Conservation (phyloP, 2,113 vertebrate genomes). For the Solenodon paradoxus region DNA sequence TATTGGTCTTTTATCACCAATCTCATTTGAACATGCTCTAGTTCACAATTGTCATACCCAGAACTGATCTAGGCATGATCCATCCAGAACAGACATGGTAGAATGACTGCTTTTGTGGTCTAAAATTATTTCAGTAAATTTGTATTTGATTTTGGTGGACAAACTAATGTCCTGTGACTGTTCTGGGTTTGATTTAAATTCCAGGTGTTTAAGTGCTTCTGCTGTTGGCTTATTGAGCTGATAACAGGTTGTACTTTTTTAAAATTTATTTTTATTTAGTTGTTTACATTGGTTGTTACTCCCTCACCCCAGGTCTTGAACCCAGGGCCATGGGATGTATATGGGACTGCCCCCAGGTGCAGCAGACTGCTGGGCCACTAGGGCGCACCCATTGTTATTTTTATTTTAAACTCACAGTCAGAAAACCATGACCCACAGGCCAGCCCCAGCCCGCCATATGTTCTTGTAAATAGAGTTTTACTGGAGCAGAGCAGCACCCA, state of each 20-base stretch:
- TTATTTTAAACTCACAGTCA: no score
- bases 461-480: conserved; percentile 21
- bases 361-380: no score
- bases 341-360: no score
- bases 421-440: neutral
- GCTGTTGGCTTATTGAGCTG: neutral
- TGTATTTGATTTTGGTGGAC: neutral
- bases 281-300: no score
- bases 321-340: no score
- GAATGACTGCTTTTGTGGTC: neutral
- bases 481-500: neutral
- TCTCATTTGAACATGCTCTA: neutral
- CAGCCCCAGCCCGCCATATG: neutral
- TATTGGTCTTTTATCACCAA: neutral
- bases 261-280: no score
- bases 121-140: neutral
- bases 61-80: neutral
- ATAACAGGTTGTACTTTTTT: no score
- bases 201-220: neutral
- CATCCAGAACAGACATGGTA: neutral
- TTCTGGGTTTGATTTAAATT: neutral
- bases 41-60: neutral
- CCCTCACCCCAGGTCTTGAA: no score
- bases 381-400: no score
- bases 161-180: neutral